Percentiles rank a stretch among this genome's conserved stretches.
Evolutionary conservation across 2,797 vertebrate genomes (phyloP).

Genomic region (Hirundo rustica): DNA sequence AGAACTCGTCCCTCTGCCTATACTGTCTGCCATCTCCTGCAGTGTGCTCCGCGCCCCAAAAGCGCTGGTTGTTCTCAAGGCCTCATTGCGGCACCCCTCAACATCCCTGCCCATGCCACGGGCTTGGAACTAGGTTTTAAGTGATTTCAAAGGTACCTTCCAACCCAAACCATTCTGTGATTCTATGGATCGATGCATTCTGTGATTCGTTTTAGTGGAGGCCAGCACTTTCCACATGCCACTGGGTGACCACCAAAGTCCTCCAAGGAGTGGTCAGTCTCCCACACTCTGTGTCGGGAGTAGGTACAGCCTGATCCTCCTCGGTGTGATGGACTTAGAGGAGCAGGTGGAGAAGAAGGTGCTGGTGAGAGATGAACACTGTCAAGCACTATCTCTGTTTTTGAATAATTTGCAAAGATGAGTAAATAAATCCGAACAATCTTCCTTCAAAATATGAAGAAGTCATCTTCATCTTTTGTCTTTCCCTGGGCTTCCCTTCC

Average conservation of each 20-base stretch:
- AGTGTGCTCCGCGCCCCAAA: too few species aligned
- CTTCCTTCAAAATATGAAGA: not conserved
- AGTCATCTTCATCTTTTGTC: constrained; percentile 29
- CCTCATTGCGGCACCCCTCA: too few species aligned
- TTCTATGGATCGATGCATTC: not conserved
- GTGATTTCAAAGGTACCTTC: not conserved
- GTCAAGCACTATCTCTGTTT: not conserved
- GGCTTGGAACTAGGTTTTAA: too few species aligned
- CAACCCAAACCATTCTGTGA: not conserved
- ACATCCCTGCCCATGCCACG: not conserved
- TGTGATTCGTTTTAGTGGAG: accelerated
- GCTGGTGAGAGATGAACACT: not conserved
- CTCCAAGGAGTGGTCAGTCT: not conserved
- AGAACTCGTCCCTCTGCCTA: too few species aligned
- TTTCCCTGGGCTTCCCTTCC: constrained; percentile 7
- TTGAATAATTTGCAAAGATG: constrained; percentile 10
- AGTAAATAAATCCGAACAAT: not conserved
- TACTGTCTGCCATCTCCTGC: too few species aligned
- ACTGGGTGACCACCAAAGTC: not conserved
- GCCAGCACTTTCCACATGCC: not conserved
- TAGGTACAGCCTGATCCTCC: not conserved
- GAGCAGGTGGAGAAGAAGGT: not conserved
- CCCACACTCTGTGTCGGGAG: accelerated
- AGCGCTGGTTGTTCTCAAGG: too few species aligned
- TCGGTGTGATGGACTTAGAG: not conserved